Percentiles rank a stretch among this genome's conserved stretches.
Conservation (phyloP, 2,888 invertebrate genomes). For the Tachina lurida region DNA sequence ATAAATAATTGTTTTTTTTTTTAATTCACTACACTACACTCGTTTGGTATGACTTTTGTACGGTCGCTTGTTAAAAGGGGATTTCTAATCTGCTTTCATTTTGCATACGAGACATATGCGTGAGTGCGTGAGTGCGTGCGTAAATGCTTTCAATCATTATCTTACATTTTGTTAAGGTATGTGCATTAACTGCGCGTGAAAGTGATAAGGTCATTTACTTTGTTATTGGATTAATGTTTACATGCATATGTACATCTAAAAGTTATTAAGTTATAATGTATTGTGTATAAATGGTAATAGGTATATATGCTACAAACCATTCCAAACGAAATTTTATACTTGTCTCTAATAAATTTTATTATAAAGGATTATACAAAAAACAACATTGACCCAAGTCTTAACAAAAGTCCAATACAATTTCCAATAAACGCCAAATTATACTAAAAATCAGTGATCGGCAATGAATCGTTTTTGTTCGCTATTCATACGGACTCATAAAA, state of each 20-base stretch:
- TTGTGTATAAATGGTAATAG: no score
- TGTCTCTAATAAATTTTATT: no score
- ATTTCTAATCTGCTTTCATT: constrained; percentile 61
- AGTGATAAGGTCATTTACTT: constrained; percentile 14
- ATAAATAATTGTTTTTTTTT: constrained; percentile 23
- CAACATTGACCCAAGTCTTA: no score
- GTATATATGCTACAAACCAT: no score
- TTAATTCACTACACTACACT: constrained; percentile 13
- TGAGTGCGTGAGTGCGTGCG: constrained; percentile 62
- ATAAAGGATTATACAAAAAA: no score
- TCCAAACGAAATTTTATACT: no score
- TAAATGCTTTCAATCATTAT: constrained; percentile 65
- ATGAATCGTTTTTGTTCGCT: no score
- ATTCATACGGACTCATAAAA: no score
- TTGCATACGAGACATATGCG: constrained; percentile 49
- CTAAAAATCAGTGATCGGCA: no score
- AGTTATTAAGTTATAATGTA: no score
- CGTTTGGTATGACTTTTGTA: constrained; percentile 2
- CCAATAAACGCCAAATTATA: no score
- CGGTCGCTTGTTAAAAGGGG: not conserved
- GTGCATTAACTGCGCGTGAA: not conserved
- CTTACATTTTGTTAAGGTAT: constrained; percentile 15
- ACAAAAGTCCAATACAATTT: no score
- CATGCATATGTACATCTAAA: not conserved
- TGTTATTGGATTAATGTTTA: not conserved